Base-by-base conservation (phyloP, 2,888 invertebrate species). In the Epistrophe grossulariae region DNA sequence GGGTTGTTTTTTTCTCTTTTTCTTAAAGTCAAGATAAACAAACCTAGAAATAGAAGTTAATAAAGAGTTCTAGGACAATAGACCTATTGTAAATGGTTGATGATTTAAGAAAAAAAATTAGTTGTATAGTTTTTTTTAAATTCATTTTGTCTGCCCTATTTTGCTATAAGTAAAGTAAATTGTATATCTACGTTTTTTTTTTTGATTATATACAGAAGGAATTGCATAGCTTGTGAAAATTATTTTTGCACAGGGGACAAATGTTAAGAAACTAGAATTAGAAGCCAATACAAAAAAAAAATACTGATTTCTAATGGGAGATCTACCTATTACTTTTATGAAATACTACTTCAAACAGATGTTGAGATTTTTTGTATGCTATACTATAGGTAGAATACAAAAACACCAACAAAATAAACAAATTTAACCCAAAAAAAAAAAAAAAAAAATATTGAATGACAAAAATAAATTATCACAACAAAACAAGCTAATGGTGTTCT, bases 41-140 rank as follows among this genome's bases (percentile, higher is more conserved):
- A 40, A 40, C 52, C 52, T 62, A 24, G 38, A 28, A 52, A 5
- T 45, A 38, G 43, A 40, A 10, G 40, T 19, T 38, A n/a, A n/a
- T n/a, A 17, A 62, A 6, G 13, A 55, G 11, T 64, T 55, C 64
- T 64, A 79, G 70, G 70, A 84, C 83, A 84, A 84, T 59, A 24
- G 48, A 73, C 0, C 19, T 31, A 28, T 82, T 78, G 82, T 78
- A 28, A 35, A 17, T 17, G 28, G 40, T 45, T 17, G 15, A 50
- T n/a, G 17, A 4, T 17, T 59, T 15, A 35, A 11, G 10, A 11
- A 35, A 59, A n/a, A 24, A 64, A 28, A 2, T 35, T n/a, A 17
- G 4, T 31, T 66, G 31, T 68, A 35, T n/a, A n/a, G n/a, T n/a
- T n/a, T 43, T 57, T 50, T 38, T 8, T n/a, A 28, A 59, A 57